Evolutionary conservation across 2,797 vertebrate genomes (phyloP), one percentile per base, ranked within the genome.

Genomic region (Meda fulgida): DNA sequence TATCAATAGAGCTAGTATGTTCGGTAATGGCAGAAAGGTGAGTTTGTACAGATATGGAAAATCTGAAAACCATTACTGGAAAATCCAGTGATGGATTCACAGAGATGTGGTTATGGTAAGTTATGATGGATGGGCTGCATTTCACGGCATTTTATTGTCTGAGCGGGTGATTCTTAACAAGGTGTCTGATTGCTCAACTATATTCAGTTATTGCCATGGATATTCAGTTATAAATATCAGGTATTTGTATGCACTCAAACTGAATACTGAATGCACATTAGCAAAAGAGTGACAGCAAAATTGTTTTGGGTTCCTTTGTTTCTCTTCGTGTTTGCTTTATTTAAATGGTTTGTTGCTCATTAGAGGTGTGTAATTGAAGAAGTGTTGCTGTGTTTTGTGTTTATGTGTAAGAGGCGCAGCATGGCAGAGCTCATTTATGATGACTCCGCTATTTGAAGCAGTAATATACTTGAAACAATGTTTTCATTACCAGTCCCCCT

Each of bases 401-500:
- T 1, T 34, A 29, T 46, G 34, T 43, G 26, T 13, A 23, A 18
- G 14, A 19, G 38, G 11, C 1, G 1, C 34, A 55, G 66, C 23
- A 18, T 55, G 16, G 23, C 16, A 34, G 34, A 18, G n/a, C 34
- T 38, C 1, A 40, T 71, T 69, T 78, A n/a, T 40, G 48, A 78
- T 77, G 48, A 58, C 31, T 76, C 63, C 0, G 34, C 73, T 40
- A 16, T 83, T 69, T 78, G 4, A 34, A 19, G 43, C 31, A 4
- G 23, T 55, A 55, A 38, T 58, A 43, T 58, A 8, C n/a, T 58
- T 38, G 7, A 69, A 67, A 40, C n/a, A n/a, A 73, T 46, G n/a
- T 78, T 77, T 82, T 76, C 11, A 53, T 14, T 83, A 51, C 23
- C 72, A 83, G 8, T 51, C 48, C 34, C 60, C 51, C 46, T 78